These are phyloP conservation scores for Dasysyrphus albostriatus DNA, from an alignment of 2,888 invertebrate genomes.

Conservation along the genomic window DNA sequence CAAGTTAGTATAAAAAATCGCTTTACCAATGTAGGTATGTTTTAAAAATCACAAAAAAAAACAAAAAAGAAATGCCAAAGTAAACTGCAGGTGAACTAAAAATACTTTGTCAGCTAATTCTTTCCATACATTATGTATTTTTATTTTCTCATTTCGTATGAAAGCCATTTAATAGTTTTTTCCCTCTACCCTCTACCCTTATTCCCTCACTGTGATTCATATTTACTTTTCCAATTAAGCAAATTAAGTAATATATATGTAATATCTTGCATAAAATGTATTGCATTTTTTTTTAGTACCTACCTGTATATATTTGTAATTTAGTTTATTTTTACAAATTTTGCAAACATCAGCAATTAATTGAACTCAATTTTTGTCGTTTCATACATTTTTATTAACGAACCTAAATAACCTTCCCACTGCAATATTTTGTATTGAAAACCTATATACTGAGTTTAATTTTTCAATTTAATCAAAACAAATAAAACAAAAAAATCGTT, in stretches of 20 bases:
- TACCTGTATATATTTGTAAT: not conserved
- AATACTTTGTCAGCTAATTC: not conserved
- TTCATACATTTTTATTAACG: conserved; percentile 11
- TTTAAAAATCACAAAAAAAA: too few relatives aligned
- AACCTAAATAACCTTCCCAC: conserved; percentile 15
- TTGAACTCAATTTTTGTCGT: conserved; percentile 33
- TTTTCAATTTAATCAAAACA: conserved; percentile 9
- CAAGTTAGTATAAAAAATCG: not conserved
- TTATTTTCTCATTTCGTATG: not conserved
- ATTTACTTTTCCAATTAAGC: not conserved
- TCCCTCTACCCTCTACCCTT: too few relatives aligned
- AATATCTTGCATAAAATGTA: not conserved
- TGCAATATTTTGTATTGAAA: not conserved
- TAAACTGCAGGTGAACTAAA: not conserved
- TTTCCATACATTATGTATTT: not conserved
- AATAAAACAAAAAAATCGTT: not conserved
- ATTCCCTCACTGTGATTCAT: not conserved
- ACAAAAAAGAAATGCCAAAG: too few relatives aligned
- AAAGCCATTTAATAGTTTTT: too few relatives aligned
- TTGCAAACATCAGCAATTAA: conserved; percentile 8
- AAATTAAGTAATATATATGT: not conserved
- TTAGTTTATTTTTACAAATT: not conserved
- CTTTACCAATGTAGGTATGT: too few relatives aligned
- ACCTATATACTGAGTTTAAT: not conserved
- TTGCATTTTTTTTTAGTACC: not conserved